These are phyloP conservation scores for Polypedilum pembai DNA, from an alignment of 1,140 invertebrate genomes.

Conservation along the genomic window DNA sequence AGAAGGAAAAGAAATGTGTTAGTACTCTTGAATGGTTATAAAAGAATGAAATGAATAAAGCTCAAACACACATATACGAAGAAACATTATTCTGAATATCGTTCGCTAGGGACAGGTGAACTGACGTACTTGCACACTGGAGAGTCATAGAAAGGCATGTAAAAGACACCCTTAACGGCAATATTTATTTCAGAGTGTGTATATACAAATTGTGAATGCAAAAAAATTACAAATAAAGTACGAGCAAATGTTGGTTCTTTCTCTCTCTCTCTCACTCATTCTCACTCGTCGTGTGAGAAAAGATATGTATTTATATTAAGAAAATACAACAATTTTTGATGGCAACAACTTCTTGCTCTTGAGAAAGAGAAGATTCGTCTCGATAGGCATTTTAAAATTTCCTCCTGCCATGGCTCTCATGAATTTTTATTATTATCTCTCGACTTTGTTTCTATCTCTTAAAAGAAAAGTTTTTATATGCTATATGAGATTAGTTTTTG, in stretches of 20 bases:
- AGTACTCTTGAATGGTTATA: neutral
- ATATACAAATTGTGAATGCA: slow-evolving; percentile 28
- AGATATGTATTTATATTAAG: neutral
- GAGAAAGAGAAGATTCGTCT: neutral
- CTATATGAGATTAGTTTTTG: slow-evolving; percentile 2
- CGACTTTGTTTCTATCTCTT: neutral
- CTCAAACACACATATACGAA: slow-evolving; percentile 19
- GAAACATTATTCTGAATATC: slow-evolving; percentile 26
- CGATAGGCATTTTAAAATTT: slow-evolving; percentile 18
- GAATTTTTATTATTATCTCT: neutral
- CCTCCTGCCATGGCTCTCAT: neutral
- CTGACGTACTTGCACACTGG: slow-evolving; percentile 20
- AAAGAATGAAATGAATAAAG: slow-evolving; percentile 21
- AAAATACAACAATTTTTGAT: slow-evolving; percentile 14
- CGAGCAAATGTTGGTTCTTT: slow-evolving; percentile 22
- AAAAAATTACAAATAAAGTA: slow-evolving; percentile 27
- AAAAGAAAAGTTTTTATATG: neutral
- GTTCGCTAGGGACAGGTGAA: slow-evolving; percentile 14
- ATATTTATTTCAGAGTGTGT: slow-evolving; percentile 27
- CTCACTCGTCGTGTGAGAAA: neutral
- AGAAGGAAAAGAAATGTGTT: slow-evolving; percentile 4
- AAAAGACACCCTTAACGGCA: slow-evolving; percentile 27
- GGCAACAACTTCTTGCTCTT: neutral
- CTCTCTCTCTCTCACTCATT: neutral
- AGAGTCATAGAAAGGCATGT: slow-evolving; percentile 23